Evolutionary conservation across 2,888 invertebrate genomes (phyloP).

Genomic region (Melinopterus prodromus): DNA sequence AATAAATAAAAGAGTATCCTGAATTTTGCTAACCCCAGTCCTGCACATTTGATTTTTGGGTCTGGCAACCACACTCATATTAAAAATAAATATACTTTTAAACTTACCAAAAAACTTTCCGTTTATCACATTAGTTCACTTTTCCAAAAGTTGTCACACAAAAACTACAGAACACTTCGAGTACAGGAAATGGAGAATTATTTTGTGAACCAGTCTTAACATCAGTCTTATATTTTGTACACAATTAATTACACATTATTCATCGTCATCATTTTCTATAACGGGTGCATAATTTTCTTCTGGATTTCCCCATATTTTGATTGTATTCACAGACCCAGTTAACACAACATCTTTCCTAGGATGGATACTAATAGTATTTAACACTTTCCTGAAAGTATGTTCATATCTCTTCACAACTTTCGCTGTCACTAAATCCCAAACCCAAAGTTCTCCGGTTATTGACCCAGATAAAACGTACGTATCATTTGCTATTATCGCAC

Average conservation of each 20-base stretch:
- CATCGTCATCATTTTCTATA: conserved; percentile 24
- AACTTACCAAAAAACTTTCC: no score
- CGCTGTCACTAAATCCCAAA: conserved; percentile 90
- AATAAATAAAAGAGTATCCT: no score
- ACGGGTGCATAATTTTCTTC: conserved; percentile 33
- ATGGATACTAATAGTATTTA: conserved; percentile 85
- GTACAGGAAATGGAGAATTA: no score
- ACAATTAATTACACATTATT: conserved; percentile 12
- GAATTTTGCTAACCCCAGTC: no score
- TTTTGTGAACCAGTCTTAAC: background rate
- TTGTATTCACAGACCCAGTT: conserved; percentile 76
- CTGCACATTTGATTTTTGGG: no score
- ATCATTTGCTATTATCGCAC: conserved; percentile 84
- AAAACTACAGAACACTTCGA: no score
- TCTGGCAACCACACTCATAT: no score
- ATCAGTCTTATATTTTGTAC: background rate
- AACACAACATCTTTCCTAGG: conserved; percentile 76
- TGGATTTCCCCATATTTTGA: conserved; percentile 72
- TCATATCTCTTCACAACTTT: conserved; percentile 65
- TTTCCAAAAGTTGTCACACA: no score
- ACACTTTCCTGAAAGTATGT: conserved; percentile 67
- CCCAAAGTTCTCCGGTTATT: conserved; percentile 82
- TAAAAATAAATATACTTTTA: no score
- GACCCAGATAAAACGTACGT: conserved; percentile 90
- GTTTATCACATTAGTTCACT: no score